Base-by-base conservation (phyloP, 1,140 invertebrate species). In the Phocides pigmalion region DNA sequence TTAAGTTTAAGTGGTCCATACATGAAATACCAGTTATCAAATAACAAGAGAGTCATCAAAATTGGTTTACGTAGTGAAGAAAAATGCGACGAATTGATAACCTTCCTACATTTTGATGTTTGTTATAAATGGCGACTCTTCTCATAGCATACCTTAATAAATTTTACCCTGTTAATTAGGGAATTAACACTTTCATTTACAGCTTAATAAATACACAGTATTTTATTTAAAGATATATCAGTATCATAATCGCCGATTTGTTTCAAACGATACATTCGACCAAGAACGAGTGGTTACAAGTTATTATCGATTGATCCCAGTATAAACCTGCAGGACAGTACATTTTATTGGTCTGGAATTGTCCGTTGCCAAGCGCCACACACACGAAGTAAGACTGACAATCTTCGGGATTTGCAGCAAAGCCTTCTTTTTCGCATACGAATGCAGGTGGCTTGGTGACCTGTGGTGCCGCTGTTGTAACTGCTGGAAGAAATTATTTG, bases 381-480 rank as follows among this genome's bases (percentile, higher is more conserved):
- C 53, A 58, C 9, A 44, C 8, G 14, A 28, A 58, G 22, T 17
- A 58, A 0, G 20, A 28, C 0, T 39, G 16, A 25, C 53, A 58
- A 15, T 58, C 39, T 16, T 47, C 44, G 20, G 28, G 41, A 16
- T 54, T 20, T 12, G 32, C 49, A 8, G 11, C 32, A 14, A 35
- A 56, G 3, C 68, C 68, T 0, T 15, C 35, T 12, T 50, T 42
- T n/a, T 39, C 37, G 19, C 68, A 70, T 35, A 61, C 4, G 39
- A 35, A 51, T 16, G 39, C 6, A 3, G 42, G 1, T 16, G 47
- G 32, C 2, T 47, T 0, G 15, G 12, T 3, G 3, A 35, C 15
- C 8, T 17, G 17, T 9, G 15, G 15, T 16, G 47, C 35, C 15
- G 25, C 35, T 15, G 49, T 35, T 14, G 51, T 6, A 44, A 16